Conservation (phyloP, 37 sponge, comb jelly and placozoan genomes). For the Haliclona indistincta region DNA sequence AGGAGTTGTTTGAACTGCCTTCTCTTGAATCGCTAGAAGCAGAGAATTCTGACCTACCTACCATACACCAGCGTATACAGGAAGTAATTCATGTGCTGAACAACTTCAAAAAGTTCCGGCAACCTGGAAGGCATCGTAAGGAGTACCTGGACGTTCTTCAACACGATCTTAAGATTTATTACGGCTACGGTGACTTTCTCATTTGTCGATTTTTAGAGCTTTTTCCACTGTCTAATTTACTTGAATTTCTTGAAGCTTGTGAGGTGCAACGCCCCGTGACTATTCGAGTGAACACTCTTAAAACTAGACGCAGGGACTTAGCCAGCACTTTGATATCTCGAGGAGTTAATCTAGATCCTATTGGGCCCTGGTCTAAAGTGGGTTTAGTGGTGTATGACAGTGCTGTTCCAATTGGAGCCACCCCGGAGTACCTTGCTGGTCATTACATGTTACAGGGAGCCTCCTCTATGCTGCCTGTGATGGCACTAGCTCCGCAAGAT, state of each 20-base stretch:
- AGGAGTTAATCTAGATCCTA: slow-evolving; percentile 98
- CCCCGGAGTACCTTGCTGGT: slow-evolving; percentile 97
- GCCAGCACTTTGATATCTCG: slow-evolving; percentile 93
- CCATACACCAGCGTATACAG: slow-evolving; percentile 55
- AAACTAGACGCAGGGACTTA: slow-evolving; percentile 89
- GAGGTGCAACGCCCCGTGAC: slow-evolving; percentile 93
- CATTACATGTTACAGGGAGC: slow-evolving; percentile 99
- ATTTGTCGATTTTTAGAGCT: slow-evolving; percentile 76
- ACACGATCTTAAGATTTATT: slow-evolving; percentile 81
- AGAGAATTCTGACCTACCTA: slow-evolving; percentile 42
- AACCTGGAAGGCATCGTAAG: slow-evolving; percentile 61
- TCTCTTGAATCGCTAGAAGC: slow-evolving; percentile 56
- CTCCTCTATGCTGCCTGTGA: slow-evolving; percentile 96
- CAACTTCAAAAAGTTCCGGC: slow-evolving; percentile 81
- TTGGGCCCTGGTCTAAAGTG: slow-evolving; percentile 98
- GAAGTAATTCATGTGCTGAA: slow-evolving; percentile 78
- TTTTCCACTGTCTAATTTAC: slow-evolving; percentile 72
- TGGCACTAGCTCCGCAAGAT: slow-evolving; percentile 93
- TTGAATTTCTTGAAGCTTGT: slow-evolving; percentile 92
- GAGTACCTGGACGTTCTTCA: slow-evolving; percentile 76
- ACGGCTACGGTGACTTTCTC: slow-evolving; percentile 93
- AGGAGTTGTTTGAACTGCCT: slow-evolving; percentile 79
- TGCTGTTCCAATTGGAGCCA: slow-evolving; percentile 96
- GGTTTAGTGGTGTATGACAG: slow-evolving; percentile 97
- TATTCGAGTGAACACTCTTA: slow-evolving; percentile 94